Evolutionary conservation across 2,888 invertebrate species (phyloP), one percentile per base, ranked within the genome.

Genomic region (Nemoura dubitans): DNA sequence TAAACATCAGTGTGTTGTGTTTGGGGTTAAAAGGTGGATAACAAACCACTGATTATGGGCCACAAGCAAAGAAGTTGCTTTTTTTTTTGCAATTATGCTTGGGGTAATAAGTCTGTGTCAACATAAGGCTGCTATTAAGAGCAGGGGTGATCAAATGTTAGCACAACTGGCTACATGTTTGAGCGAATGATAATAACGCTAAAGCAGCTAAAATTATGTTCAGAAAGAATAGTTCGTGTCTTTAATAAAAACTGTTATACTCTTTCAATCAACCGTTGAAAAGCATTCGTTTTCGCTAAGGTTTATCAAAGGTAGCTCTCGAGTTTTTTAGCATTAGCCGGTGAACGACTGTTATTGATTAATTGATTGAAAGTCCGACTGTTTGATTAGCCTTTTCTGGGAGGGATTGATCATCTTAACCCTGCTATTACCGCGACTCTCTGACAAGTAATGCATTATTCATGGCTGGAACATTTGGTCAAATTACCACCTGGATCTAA

Each of bases 1-100:
- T 27, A 14, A 59, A 78, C 28, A 78, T 21, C 28, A 26, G 78
- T 78, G 27, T 28, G 78, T 26, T 78, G 26, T 14, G 78, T 78
- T 78, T 26, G 14, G 78, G 78, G 78, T 78, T 78, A 78, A 78
- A 78, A n/a, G 78, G 6, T 14, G 27, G 26, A 26, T 2, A 14
- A 26, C 10, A 3, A 26, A 78, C 78, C 78, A 78, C 59, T 78
- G 78, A 78, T 78, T 78, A 28, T 78, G 78, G 78, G 78, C 28
- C 26, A 78, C 28, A 10, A 78, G 78, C 28, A 27, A 78, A 78
- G 78, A 59, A 59, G 21, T 59, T 59, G 21, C 16, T 7, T 7
- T 59, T 59, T 59, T 59, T 59, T 59, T 59, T 59, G 59, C 59
- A 59, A 59, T 59, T 59, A 59, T 36, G 59, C 59, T 59, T 59